Evolutionary conservation across 2,113 vertebrate species (phyloP).

Genomic region (Urocynchramus pylzowi): DNA sequence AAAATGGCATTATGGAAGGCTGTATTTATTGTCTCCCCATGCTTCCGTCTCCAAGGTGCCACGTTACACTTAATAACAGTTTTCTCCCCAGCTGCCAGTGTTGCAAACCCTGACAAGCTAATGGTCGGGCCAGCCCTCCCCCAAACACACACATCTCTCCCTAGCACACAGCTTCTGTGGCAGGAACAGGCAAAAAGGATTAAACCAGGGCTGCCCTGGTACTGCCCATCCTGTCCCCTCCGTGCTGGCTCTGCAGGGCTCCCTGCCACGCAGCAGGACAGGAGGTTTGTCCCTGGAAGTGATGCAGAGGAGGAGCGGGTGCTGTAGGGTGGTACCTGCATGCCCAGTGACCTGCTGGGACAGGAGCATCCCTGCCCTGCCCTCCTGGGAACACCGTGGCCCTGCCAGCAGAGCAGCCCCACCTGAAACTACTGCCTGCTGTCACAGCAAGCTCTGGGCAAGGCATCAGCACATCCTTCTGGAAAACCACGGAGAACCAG

Average conservation of each 20-base stretch:
- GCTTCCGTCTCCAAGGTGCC: not conserved
- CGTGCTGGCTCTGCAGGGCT: not conserved
- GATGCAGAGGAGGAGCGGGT: not conserved
- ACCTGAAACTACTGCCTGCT: not conserved
- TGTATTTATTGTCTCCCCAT: conserved; percentile 4
- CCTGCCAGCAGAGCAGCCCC: not conserved
- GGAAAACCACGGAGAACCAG: not conserved
- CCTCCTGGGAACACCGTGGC: rapidly evolving
- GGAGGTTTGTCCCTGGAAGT: not conserved
- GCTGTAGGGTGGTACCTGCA: not conserved
- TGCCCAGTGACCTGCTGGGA: not conserved
- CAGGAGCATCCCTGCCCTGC: not conserved
- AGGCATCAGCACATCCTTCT: not conserved
- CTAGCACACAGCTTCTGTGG: not conserved
- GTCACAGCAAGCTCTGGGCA: not conserved
- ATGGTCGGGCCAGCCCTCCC: not conserved
- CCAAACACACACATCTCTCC: not conserved
- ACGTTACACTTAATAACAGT: not conserved
- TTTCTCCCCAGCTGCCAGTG: not conserved
- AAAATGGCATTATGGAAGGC: not conserved
- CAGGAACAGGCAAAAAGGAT: not conserved
- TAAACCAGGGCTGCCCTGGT: not conserved
- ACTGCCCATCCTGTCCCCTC: not conserved
- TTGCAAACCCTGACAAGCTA: not conserved
- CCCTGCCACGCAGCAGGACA: rapidly evolving